These are phyloP conservation scores for Zapornia atra DNA, from an alignment of 2,113 vertebrate species.

Conservation along the genomic window DNA sequence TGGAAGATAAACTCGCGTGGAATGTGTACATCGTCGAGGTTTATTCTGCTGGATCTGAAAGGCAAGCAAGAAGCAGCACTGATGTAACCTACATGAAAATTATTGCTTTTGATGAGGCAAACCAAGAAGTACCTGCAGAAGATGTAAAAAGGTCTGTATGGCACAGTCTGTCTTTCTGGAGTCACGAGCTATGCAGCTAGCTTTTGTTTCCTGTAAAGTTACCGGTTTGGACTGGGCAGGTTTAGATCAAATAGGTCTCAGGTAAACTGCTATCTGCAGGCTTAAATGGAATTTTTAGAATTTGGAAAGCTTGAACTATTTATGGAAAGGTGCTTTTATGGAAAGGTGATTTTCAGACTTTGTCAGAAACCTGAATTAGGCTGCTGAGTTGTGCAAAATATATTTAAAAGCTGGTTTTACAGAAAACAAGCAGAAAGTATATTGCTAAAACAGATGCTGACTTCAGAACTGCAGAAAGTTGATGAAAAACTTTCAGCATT, in stretches of 20 bases:
- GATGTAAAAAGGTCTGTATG: constrained; percentile 70
- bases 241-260: not conserved
- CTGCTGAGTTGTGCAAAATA: not conserved
- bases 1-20: constrained; percentile 68
- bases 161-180: not conserved
- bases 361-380: not conserved
- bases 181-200: not conserved
- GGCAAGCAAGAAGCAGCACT: not conserved
- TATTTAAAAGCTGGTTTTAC: not conserved
- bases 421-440: not conserved
- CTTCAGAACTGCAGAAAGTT: not conserved
- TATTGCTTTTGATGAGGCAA: not conserved
- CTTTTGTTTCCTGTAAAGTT: not conserved
- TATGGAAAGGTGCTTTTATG: not conserved
- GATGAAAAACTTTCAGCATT: not conserved
- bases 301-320: not conserved
- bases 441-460: not conserved
- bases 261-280: no score
- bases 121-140: constrained; percentile 10
- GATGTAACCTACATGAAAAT: constrained; percentile 58
- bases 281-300: not conserved
- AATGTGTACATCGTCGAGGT: constrained; percentile 54
- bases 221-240: not conserved
- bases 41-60: not conserved
- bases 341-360: not conserved